These are phyloP conservation scores for Plagodis pulveraria DNA, from an alignment of 2,888 invertebrate species.

Conservation along the genomic window DNA sequence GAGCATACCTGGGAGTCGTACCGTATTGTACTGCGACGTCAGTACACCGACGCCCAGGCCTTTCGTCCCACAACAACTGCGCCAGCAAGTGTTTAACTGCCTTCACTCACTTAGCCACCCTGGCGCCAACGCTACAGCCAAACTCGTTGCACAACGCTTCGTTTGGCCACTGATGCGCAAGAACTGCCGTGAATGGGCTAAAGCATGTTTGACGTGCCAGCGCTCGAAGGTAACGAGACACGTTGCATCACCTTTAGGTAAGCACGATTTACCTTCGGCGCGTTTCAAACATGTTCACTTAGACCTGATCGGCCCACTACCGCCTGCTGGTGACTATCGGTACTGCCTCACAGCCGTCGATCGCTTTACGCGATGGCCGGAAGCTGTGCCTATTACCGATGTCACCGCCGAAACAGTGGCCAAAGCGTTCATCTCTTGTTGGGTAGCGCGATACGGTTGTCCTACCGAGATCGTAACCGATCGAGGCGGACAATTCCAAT, in stretches of 20 bases:
- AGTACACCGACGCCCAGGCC: slow-evolving; percentile 32
- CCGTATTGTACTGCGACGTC: slow-evolving; percentile 26
- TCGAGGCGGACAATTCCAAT: slow-evolving; percentile 39
- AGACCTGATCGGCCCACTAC: slow-evolving; percentile 52
- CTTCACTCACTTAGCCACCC: slow-evolving; percentile 40
- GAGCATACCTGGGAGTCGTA: slow-evolving; percentile 14
- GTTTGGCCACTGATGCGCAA: slow-evolving; percentile 52
- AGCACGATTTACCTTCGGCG: slow-evolving; percentile 3
- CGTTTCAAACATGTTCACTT: slow-evolving; percentile 50
- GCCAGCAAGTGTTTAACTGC: slow-evolving; percentile 32
- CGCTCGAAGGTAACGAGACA: slow-evolving; percentile 49
- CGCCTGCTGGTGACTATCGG: slow-evolving; percentile 10
- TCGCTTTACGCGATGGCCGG: slow-evolving; percentile 39
- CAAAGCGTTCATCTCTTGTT: slow-evolving; percentile 22
- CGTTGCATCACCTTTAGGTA: slow-evolving; percentile 23
- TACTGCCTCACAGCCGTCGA: slow-evolving; percentile 47
- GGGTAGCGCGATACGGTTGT: slow-evolving; percentile 38
- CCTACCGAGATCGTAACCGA: slow-evolving; percentile 31
- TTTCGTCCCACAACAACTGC: slow-evolving; percentile 26
- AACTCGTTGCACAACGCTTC: slow-evolving; percentile 38
- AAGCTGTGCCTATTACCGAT: slow-evolving; percentile 32
- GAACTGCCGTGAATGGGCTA: slow-evolving; percentile 48
- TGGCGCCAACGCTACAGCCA: slow-evolving; percentile 27
- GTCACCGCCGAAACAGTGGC: slow-evolving; percentile 34
- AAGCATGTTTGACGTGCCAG: slow-evolving; percentile 45